Conservation (phyloP, 2,888 invertebrate genomes). For the Drepanosiphum platanoidis region DNA sequence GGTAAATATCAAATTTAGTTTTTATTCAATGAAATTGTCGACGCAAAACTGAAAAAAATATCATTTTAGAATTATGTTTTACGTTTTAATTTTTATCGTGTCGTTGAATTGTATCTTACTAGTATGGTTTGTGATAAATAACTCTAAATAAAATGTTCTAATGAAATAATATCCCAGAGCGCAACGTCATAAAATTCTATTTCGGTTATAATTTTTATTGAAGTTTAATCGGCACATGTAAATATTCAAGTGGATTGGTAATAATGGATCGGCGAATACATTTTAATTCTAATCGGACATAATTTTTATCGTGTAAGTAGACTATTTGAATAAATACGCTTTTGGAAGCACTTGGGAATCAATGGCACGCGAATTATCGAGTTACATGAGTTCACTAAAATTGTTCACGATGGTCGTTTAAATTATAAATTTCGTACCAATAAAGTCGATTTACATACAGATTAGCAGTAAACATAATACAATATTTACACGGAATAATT, state of each 20-base stretch:
- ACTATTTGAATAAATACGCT: no score
- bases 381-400: not conserved
- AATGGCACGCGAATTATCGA: not conserved
- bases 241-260: no score
- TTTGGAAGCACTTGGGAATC: constrained; percentile 30
- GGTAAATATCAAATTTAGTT: not conserved
- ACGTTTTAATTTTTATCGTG: no score
- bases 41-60: not conserved
- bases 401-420: constrained; percentile 1
- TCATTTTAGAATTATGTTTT: no score
- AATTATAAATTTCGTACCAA: not conserved
- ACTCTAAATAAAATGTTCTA: no score
- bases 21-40: not conserved
- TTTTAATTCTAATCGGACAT: not conserved
- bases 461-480: not conserved
- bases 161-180: no score
- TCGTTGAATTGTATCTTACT: no score
- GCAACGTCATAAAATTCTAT: no score
- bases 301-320: not conserved
- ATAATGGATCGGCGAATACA: not conserved
- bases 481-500: constrained; percentile 7
- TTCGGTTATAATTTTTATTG: no score
- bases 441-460: constrained; percentile 11
- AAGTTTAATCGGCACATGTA: no score
- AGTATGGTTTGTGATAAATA: no score